Conservation (phyloP, 2,113 vertebrate genomes). For the pig (Sus scrofa) region DNA sequence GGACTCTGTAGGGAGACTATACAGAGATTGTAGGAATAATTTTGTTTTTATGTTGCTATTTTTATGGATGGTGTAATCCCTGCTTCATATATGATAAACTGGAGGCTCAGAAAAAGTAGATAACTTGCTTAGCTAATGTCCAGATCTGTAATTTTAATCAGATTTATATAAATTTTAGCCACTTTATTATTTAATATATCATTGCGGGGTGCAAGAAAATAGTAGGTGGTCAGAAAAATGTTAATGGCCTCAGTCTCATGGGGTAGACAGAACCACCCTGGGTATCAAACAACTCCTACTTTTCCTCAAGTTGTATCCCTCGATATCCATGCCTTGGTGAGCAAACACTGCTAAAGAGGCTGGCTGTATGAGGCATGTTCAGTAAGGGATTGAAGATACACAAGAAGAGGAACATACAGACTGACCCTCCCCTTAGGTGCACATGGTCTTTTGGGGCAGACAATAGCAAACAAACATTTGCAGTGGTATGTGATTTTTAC, state of each 20-base stretch:
- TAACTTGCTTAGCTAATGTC: neutral
- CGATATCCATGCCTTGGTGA: neutral
- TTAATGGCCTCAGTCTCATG: neutral
- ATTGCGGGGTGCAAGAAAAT: accelerated
- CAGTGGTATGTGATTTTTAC: neutral
- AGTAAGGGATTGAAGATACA: neutral
- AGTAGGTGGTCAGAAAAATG: neutral
- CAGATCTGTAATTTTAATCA: neutral
- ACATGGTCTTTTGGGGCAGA: neutral
- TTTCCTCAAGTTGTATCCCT: neutral
- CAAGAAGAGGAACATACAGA: neutral
- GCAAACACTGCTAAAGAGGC: neutral
- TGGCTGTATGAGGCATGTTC: neutral
- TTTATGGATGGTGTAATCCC: neutral
- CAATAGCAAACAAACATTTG: too few species aligned
- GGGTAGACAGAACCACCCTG: neutral
- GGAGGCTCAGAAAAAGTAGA: neutral
- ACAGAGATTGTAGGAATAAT: neutral
- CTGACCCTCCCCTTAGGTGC: neutral
- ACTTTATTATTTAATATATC: neutral
- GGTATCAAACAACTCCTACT: neutral
- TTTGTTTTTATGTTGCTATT: neutral
- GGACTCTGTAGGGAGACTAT: neutral
- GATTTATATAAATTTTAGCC: neutral
- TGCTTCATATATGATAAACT: neutral